phyloP scores from a whole-genome alignment of 2,888 invertebrate species.

The Gnatocerus cornutus region DNA sequence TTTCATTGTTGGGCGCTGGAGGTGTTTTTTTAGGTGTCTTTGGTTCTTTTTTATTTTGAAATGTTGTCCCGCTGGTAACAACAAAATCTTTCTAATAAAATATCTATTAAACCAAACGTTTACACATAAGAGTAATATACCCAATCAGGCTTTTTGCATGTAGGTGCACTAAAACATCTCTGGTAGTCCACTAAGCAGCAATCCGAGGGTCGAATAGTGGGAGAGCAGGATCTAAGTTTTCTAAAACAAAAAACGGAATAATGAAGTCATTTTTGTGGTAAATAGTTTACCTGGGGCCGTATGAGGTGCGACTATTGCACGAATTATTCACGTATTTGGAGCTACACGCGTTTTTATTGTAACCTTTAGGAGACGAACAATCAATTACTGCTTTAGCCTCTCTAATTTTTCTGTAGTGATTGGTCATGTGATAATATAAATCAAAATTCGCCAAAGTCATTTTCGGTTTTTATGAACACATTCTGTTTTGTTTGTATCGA shows the following conservation, averaged over 20 bases:
- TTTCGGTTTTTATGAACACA: constrained; percentile 5
- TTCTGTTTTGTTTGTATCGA: constrained; percentile 42
- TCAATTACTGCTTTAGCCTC: constrained; percentile 68
- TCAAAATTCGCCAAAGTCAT: constrained; percentile 60
- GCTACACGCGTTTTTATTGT: constrained; percentile 9
- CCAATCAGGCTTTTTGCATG: not conserved
- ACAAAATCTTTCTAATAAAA: not conserved
- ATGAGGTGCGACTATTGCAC: constrained; percentile 1
- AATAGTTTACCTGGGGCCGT: constrained; percentile 13
- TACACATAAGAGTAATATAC: not conserved
- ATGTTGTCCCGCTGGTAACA: no score
- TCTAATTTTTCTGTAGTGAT: constrained; percentile 69
- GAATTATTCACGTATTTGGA: constrained; percentile 47
- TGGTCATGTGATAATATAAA: constrained; percentile 70
- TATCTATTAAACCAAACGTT: not conserved
- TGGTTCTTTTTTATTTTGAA: no score
- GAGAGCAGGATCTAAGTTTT: constrained; percentile 6
- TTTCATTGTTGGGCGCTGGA: no score
- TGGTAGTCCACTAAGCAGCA: not conserved
- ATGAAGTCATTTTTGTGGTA: constrained; percentile 3
- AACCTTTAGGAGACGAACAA: constrained; percentile 65
- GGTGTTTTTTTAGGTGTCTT: no score
- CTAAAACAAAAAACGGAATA: constrained; percentile 25
- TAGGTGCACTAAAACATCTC: not conserved
- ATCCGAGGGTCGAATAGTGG: not conserved